These are phyloP conservation scores for Leptodactylus fallax DNA, from an alignment of 2,797 vertebrate species.

Conservation along the genomic window DNA sequence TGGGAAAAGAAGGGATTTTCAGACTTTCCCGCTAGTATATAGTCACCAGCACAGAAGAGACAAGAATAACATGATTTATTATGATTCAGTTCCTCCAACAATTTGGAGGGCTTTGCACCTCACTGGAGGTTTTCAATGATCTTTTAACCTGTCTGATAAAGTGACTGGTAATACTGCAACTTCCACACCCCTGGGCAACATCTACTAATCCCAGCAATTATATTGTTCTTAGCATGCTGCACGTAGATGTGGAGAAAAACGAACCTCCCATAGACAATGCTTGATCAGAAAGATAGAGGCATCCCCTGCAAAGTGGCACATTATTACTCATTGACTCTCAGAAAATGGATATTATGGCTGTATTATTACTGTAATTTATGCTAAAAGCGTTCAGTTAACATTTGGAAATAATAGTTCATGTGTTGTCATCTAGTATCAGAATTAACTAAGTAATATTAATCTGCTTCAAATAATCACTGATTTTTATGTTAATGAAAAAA, in stretches of 20 bases:
- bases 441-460: neutral
- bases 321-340: neutral
- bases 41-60: conserved; percentile 20
- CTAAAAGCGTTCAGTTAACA: neutral
- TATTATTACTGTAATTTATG: neutral
- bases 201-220: conserved; percentile 52
- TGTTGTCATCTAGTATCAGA: neutral
- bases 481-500: neutral
- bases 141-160: conserved; percentile 39
- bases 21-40: conserved; percentile 6
- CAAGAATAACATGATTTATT: conserved; percentile 35
- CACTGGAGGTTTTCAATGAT: conserved; percentile 23
- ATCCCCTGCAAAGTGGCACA: neutral
- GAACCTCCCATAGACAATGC: conserved; percentile 35
- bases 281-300: neutral
- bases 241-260: conserved; percentile 33
- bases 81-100: conserved; percentile 39
- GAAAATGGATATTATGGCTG: neutral
- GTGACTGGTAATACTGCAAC: conserved; percentile 38
- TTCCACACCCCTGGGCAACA: conserved; percentile 51
- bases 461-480: neutral
- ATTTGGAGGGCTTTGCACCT: conserved; percentile 27
- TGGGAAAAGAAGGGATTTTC: conserved; percentile 13
- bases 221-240: conserved; percentile 38
- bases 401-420: neutral